Evolutionary conservation across 2,113 vertebrate species (phyloP).

Genomic region (Menura novaehollandiae): DNA sequence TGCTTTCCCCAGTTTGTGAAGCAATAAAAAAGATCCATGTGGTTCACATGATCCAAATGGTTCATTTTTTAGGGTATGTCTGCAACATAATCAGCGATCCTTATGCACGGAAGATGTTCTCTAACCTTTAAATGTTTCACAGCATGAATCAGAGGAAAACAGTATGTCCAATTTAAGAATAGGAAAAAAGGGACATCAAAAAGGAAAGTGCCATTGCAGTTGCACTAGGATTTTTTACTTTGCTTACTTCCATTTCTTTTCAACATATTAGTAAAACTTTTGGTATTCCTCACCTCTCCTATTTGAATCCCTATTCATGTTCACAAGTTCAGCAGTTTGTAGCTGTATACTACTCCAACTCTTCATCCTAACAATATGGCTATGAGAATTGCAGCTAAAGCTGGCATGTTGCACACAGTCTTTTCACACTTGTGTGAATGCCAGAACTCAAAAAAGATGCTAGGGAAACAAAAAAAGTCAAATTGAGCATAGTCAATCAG

Average conservation of each 20-base stretch:
- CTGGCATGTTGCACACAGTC: background rate
- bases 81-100: background rate
- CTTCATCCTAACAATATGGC: background rate
- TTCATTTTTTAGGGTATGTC: background rate
- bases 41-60: fast-evolving
- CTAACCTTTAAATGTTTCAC: background rate
- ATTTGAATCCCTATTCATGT: background rate
- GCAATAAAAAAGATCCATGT: background rate
- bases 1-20: background rate
- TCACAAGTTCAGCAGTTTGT: background rate
- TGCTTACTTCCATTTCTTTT: background rate
- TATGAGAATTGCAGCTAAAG: background rate
- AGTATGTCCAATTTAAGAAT: background rate
- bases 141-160: background rate
- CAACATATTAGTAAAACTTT: background rate
- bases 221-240: background rate
- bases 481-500: background rate
- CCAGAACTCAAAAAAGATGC: background rate
- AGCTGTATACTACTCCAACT: background rate
- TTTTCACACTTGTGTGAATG: background rate
- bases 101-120: background rate
- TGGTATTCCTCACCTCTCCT: background rate
- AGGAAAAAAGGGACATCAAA: background rate
- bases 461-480: background rate
- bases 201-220: background rate